Base-by-base conservation (phyloP, 2,797 vertebrate genomes). In the Emydoidea blandingii region DNA sequence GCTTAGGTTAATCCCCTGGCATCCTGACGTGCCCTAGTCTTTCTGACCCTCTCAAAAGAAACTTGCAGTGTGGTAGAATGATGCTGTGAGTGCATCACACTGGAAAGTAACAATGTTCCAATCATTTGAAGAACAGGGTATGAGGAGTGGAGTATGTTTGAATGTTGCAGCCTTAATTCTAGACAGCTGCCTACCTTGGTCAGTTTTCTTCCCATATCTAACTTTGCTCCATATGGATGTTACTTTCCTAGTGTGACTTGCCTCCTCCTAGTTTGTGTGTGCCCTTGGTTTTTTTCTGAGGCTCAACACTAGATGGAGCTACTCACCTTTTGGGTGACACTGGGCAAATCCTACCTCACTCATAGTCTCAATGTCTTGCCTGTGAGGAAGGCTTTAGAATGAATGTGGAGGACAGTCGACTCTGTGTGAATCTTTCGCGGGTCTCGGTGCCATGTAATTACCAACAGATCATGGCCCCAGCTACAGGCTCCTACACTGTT, bases 191-290 rank as follows among this genome's bases (percentile, higher is more conserved):
- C 82, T 91, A 0, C 74, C 96, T 96, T 96, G 91, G 25, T 94
- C 74, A 95, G 90, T 44, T 97, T 97, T 96, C 72, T 94, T 89
- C 47, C 72, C 90, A 74, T 83, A 56, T 97, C 88, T 95, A 37
- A 92, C 94, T 95, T 91, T 85, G 93, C 96, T 94, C 91, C 82
- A 54, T 97, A 91, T 74, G 96, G 83, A 82, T 95, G 89, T 96
- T 96, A 76, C 52, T 97, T 96, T 89, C 85, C 47, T 87, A 49
- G 93, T 72, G 91, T 83, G 79, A 62, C 85, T 79, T 47, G 85
- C 65, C 88, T 53, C 57, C 92, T 56, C 72, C 91, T 87, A 53
- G 92, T 94, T 79, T 87, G 18, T 11, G 6, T n/a, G 44, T 90
- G 92, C 83, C 44, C 41, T 91, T 93, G 65, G 65, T 88, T 84